These are phyloP conservation scores for Ctenosaura bakeri DNA, from an alignment of 2,797 vertebrate species.

Conservation along the genomic window DNA sequence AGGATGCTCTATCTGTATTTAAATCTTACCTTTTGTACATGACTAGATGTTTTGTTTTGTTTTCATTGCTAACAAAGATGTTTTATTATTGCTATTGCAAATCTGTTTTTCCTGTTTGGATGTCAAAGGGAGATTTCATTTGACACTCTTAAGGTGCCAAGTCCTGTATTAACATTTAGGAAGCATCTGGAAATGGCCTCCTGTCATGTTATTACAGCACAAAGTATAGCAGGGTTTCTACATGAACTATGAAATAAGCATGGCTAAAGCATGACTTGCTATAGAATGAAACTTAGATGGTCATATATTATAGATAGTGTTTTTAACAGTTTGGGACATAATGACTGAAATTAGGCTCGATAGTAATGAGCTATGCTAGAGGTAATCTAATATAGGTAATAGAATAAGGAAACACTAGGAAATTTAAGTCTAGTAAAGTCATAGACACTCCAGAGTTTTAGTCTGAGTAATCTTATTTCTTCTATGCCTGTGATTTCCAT, in stretches of 20 bases:
- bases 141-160: slow-evolving; percentile 47
- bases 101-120: slow-evolving; percentile 39
- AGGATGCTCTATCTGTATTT: slow-evolving; percentile 4
- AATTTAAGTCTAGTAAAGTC: slow-evolving; percentile 66
- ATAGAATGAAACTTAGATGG: slow-evolving; percentile 66
- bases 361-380: slow-evolving; percentile 62
- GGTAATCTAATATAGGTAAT: slow-evolving; percentile 45
- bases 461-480: slow-evolving; percentile 62
- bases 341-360: slow-evolving; percentile 65
- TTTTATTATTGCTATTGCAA: slow-evolving; percentile 48
- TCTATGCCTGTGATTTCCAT: slow-evolving; percentile 69
- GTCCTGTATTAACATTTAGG: slow-evolving; percentile 44
- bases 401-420: slow-evolving; percentile 53
- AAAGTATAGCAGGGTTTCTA: slow-evolving; percentile 55
- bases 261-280: slow-evolving; percentile 72
- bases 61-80: slow-evolving; percentile 34
- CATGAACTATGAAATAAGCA: slow-evolving; percentile 66
- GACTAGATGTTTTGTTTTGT: slow-evolving; percentile 38
- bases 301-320: slow-evolving; percentile 68
- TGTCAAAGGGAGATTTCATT: slow-evolving; percentile 51
- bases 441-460: slow-evolving; percentile 66
- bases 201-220: slow-evolving; percentile 24
- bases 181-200: slow-evolving; percentile 46
- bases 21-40: slow-evolving; percentile 46
- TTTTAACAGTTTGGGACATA: slow-evolving; percentile 71